Conservation (phyloP, 2,888 invertebrate species). For the Diaperis boleti region DNA sequence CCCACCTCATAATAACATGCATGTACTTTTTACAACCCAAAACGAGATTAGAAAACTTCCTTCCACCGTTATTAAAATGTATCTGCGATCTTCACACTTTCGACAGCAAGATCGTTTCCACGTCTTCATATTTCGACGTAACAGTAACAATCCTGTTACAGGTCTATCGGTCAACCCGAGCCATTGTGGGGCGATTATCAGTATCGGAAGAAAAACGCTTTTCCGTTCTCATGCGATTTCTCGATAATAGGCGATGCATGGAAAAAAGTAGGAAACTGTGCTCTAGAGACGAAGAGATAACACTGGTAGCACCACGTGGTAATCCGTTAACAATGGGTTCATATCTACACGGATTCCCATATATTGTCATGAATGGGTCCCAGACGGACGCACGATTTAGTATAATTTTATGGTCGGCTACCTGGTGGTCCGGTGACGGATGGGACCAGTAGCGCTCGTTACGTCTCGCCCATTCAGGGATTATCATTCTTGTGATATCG, state of each 20-base stretch:
- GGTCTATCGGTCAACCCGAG: slow-evolving; percentile 10
- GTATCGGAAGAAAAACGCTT: slow-evolving; percentile 12
- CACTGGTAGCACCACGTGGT: slow-evolving; percentile 63
- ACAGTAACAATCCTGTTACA: slow-evolving; percentile 30
- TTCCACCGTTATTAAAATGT: slow-evolving; percentile 19
- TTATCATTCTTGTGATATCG: slow-evolving; percentile 63
- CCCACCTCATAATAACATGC: too few species aligned
- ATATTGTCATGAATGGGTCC: slow-evolving; percentile 63
- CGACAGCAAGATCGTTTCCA: slow-evolving; percentile 14
- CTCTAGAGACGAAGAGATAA: slow-evolving; percentile 48
- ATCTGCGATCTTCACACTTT: slow-evolving; percentile 31
- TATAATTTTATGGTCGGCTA: slow-evolving; percentile 66
- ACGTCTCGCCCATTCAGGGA: slow-evolving; percentile 63
- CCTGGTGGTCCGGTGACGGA: slow-evolving; percentile 66
- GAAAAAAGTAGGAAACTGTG: slow-evolving; percentile 42
- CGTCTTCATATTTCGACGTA: slow-evolving; percentile 6
- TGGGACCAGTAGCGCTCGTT: slow-evolving; percentile 63
- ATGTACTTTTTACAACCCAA: too few species aligned
- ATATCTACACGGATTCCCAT: slow-evolving; percentile 64
- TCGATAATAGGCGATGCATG: slow-evolving; percentile 43
- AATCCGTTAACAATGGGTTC: slow-evolving; percentile 65
- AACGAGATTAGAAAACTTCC: too few species aligned
- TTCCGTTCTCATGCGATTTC: slow-evolving; percentile 42
- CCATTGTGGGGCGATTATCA: slow-evolving; percentile 26
- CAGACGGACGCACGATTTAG: slow-evolving; percentile 64